Percentiles rank a stretch among this genome's conserved stretches.
Evolutionary conservation across 2,113 vertebrate genomes (phyloP).

Genomic region (Myotis lucifugus): DNA sequence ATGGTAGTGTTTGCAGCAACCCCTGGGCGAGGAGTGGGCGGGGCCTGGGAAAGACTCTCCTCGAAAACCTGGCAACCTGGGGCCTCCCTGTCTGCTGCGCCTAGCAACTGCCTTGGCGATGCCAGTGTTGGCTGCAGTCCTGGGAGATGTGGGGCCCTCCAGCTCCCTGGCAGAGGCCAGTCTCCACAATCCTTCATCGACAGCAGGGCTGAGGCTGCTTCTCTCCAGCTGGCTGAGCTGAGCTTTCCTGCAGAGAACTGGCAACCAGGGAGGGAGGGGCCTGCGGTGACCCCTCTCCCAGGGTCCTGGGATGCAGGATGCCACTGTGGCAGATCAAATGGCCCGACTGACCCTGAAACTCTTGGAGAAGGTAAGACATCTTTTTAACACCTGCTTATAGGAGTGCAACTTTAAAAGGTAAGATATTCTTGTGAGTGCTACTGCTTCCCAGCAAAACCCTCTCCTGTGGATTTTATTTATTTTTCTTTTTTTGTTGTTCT

Average conservation of each 20-base stretch:
- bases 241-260: background rate
- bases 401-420: background rate
- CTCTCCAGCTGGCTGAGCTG: background rate
- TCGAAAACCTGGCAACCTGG: constrained; percentile 18
- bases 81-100: background rate
- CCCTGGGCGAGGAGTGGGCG: constrained; percentile 66
- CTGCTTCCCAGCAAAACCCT: background rate
- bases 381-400: background rate
- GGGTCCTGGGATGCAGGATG: constrained; percentile 80
- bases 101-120: constrained; percentile 44
- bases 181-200: background rate
- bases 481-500: too few species aligned
- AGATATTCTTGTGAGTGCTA: background rate
- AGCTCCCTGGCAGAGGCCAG: background rate
- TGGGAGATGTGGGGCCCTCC: background rate
- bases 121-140: background rate
- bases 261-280: background rate
- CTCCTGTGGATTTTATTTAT: too few species aligned
- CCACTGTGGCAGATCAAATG: constrained; percentile 85
- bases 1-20: constrained; percentile 66
- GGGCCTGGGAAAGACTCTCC: constrained; percentile 42
- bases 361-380: constrained; percentile 87
- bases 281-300: background rate
- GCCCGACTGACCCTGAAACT: constrained; percentile 86
- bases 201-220: background rate